Conservation (phyloP, 2,113 vertebrate genomes). For the Oncorhynchus kisutch region DNA sequence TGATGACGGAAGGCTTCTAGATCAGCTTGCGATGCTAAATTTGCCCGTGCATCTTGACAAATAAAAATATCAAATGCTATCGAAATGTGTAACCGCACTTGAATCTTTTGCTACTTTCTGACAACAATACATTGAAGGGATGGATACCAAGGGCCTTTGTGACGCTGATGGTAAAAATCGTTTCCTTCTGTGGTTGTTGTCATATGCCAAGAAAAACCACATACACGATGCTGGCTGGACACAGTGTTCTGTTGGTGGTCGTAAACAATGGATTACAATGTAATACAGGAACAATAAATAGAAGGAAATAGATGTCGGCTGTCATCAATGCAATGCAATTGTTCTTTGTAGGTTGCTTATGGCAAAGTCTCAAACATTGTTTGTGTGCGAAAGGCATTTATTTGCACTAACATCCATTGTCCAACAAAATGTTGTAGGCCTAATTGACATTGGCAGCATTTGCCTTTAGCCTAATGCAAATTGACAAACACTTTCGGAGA, state of each 20-base stretch:
- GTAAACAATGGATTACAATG: background rate
- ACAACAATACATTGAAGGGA: background rate
- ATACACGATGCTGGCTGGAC: background rate
- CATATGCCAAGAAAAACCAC: background rate
- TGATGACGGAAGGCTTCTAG: background rate
- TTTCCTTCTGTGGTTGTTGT: background rate
- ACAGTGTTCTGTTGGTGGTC: no score
- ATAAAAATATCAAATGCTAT: background rate
- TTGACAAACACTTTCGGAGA: background rate
- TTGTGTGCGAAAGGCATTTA: background rate
- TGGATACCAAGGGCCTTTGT: conserved; percentile 8
- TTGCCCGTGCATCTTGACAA: background rate
- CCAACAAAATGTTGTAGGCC: no score
- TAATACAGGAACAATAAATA: background rate
- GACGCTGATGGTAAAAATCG: background rate
- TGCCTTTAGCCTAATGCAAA: background rate
- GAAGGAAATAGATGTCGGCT: background rate
- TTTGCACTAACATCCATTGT: background rate
- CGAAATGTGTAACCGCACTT: background rate
- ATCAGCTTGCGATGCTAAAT: background rate
- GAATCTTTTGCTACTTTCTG: background rate
- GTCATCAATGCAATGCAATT: background rate
- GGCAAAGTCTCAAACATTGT: background rate
- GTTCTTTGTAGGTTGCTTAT: background rate
- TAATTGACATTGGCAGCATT: background rate